Conservation (phyloP, 1,140 invertebrate species). For the Drosophila tsacasi region DNA sequence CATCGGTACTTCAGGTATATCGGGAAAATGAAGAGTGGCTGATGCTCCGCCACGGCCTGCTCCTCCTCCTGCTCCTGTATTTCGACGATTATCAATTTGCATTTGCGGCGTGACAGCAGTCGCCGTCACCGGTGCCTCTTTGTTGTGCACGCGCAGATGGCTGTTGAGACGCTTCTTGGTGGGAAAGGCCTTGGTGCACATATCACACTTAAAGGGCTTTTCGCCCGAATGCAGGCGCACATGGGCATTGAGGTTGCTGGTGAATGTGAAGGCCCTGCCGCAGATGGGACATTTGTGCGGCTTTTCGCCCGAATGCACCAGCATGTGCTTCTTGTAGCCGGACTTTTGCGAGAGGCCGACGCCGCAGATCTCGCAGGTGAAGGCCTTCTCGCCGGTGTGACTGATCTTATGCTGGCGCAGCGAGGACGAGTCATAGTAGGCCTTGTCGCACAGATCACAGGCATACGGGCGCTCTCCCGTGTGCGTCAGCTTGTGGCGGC, state of each 20-base stretch:
- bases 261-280: constrained; percentile 75
- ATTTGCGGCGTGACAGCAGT: neutral
- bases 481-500: constrained; percentile 69
- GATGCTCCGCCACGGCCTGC: neutral
- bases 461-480: constrained; percentile 73
- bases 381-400: constrained; percentile 79
- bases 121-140: constrained; percentile 45
- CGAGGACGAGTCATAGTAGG: constrained; percentile 80
- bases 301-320: constrained; percentile 80
- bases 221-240: constrained; percentile 89
- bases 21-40: constrained; percentile 21
- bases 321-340: constrained; percentile 83
- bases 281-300: constrained; percentile 79
- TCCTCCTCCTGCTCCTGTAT: neutral
- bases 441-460: constrained; percentile 78
- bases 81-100: neutral
- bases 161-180: constrained; percentile 76
- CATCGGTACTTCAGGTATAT: constrained; percentile 60
- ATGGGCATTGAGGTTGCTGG: constrained; percentile 85
- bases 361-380: constrained; percentile 82
- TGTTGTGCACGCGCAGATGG: constrained; percentile 69
- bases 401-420: constrained; percentile 79
- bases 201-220: constrained; percentile 85
- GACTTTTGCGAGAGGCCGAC: constrained; percentile 82
- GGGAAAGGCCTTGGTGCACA: constrained; percentile 72